phyloP scores from a whole-genome alignment of 2,888 invertebrate genomes.

The Latheticus oryzae region DNA sequence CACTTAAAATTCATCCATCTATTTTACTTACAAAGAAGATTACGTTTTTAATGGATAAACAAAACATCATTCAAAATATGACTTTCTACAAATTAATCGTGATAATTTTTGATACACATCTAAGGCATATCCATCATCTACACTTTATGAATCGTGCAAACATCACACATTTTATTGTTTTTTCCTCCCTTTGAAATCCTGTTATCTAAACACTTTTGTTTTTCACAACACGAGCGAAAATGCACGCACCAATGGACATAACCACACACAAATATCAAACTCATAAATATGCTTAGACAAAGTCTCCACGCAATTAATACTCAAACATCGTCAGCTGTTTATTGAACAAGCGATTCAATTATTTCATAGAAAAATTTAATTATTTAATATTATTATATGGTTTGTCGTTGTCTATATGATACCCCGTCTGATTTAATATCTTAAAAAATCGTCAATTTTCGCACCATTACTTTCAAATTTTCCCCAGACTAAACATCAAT shows the following conservation, averaged over 20 bases:
- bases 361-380: too few relatives aligned
- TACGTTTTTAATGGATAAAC: conserved; percentile 38
- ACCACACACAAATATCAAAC: too few relatives aligned
- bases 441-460: conserved; percentile 4
- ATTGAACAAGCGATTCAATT: too few relatives aligned
- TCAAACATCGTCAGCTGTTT: too few relatives aligned
- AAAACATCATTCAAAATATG: conserved; percentile 35
- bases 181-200: conserved; percentile 11
- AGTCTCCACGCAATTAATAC: too few relatives aligned
- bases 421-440: background rate
- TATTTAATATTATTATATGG: too few relatives aligned
- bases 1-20: conserved; percentile 44
- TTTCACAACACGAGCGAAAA: conserved; percentile 13
- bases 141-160: conserved; percentile 29
- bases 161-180: conserved; percentile 29
- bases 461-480: conserved; percentile 7
- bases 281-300: too few relatives aligned
- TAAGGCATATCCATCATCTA: conserved; percentile 29
- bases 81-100: conserved; percentile 39
- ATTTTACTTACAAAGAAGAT: conserved; percentile 42
- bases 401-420: too few relatives aligned
- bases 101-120: conserved; percentile 25
- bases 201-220: conserved; percentile 17
- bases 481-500: background rate
- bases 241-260: background rate